These are phyloP conservation scores for Yasuhikotakia modesta DNA, from an alignment of 2,797 vertebrate genomes.

Conservation along the genomic window DNA sequence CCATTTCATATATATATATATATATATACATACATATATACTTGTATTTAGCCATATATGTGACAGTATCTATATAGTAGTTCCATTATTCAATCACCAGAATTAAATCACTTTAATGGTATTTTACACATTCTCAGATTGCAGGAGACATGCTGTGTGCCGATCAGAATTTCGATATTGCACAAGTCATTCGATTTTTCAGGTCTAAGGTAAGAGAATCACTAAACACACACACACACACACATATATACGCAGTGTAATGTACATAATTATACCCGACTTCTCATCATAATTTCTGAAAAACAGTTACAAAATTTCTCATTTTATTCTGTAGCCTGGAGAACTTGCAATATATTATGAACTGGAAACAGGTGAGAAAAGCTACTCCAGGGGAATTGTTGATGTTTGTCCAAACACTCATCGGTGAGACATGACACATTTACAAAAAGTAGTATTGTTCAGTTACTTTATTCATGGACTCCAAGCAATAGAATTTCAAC, in stretches of 20 bases:
- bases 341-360: constrained; percentile 84
- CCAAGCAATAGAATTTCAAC: not conserved
- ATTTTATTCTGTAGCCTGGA: constrained; percentile 71
- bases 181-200: constrained; percentile 83
- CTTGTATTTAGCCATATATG: no score
- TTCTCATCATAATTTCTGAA: no score
- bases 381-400: constrained; percentile 80
- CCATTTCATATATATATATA: no score
- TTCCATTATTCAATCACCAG: no score
- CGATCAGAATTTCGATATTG: constrained; percentile 84
- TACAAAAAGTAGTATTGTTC: not conserved
- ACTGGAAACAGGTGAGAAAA: constrained; percentile 79
- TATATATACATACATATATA: no score
- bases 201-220: constrained; percentile 75
- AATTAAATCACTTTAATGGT: not conserved
- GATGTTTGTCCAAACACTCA: constrained; percentile 80
- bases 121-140: constrained; percentile 68
- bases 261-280: no score
- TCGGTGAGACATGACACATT: constrained; percentile 66
- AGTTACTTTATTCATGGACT: not conserved
- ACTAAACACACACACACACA: no score
- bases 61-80: not conserved
- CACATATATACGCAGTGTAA: no score
- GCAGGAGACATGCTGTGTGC: constrained; percentile 86
- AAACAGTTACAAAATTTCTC: no score